Percentiles rank a stretch among this genome's conserved stretches.
phyloP scores from a whole-genome alignment of 92 coral and sea anemone species.

The Diadumene lineata region DNA sequence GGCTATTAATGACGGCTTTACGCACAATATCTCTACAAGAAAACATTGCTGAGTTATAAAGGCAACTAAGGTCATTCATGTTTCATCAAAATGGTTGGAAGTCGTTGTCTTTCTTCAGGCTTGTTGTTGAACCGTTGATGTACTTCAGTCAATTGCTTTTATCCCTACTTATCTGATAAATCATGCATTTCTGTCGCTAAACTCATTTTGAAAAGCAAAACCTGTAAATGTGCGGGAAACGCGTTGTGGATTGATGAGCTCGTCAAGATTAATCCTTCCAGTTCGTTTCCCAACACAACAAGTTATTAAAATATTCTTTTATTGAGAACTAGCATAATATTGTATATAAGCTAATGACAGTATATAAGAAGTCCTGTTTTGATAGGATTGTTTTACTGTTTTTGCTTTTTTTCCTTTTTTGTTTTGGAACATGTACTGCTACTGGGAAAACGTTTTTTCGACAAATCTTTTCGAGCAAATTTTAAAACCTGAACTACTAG shows the following conservation, averaged over 20 bases:
- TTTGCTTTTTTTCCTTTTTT: no score
- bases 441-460: no score
- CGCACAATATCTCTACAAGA: constrained; percentile 8
- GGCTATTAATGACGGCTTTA: constrained; percentile 3
- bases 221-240: not conserved
- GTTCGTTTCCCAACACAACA: not conserved
- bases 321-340: no score
- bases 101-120: constrained; percentile 28
- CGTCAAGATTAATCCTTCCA: not conserved
- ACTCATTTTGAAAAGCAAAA: not conserved
- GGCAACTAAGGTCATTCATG: constrained; percentile 26
- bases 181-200: constrained; percentile 32
- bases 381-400: no score
- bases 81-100: constrained; percentile 27
- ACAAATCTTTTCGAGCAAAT: no score
- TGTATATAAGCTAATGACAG: no score
- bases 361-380: no score
- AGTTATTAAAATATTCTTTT: no score
- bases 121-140: constrained; percentile 19
- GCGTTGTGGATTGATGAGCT: not conserved
- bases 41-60: constrained; percentile 4
- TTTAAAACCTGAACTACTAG: no score
- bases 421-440: no score
- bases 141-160: constrained; percentile 23
- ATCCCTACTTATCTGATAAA: constrained; percentile 34